Evolutionary conservation across 1,140 invertebrate genomes (phyloP).

Genomic region (Drosophila neocordata): DNA sequence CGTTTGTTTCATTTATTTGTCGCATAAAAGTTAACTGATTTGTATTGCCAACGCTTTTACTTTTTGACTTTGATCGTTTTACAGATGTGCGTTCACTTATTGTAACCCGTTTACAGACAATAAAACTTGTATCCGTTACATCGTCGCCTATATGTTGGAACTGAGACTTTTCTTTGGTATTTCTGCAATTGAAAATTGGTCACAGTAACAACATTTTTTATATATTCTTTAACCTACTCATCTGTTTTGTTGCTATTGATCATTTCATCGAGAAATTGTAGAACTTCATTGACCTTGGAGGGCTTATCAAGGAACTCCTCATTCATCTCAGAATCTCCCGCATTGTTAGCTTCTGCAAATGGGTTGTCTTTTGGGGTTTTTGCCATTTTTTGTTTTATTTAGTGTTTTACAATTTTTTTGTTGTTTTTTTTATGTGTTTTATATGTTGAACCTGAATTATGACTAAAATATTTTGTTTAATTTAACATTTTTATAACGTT

Average conservation of each 20-base stretch:
- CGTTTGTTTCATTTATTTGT: constrained; percentile 26
- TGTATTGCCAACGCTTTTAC: not conserved
- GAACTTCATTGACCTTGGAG: constrained; percentile 34
- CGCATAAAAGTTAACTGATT: constrained; percentile 64
- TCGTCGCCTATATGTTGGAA: not conserved
- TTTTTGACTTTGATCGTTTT: constrained; percentile 9
- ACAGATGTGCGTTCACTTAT: not conserved
- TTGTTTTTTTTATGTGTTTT: not conserved
- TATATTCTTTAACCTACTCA: constrained; percentile 2
- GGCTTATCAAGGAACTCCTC: constrained; percentile 38
- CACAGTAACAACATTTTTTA: not conserved
- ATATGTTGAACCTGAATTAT: too few species aligned
- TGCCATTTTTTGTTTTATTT: not conserved
- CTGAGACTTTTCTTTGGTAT: not conserved
- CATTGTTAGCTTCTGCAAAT: too few species aligned
- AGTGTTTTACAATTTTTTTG: not conserved
- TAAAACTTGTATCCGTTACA: not conserved
- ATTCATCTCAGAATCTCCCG: constrained; percentile 12
- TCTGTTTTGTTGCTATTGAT: constrained; percentile 41
- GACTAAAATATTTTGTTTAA: too few species aligned
- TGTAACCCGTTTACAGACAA: constrained; percentile 2
- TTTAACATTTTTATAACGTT: too few species aligned
- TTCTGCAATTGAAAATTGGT: not conserved
- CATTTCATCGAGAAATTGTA: constrained; percentile 28
- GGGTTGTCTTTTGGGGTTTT: not conserved